Conservation (phyloP, 2,888 invertebrate genomes). For the Meloe dianella region DNA sequence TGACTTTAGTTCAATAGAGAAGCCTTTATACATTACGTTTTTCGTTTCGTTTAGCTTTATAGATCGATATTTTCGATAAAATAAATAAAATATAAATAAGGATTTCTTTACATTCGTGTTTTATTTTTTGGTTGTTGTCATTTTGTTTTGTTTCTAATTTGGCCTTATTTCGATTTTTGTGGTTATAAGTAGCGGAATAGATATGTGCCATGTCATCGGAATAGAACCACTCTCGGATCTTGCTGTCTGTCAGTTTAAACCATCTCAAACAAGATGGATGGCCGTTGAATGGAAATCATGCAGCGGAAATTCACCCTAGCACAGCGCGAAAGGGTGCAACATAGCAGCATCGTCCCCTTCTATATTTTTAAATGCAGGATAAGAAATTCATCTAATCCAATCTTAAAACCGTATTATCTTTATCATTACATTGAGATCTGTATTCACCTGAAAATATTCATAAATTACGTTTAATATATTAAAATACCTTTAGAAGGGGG, state of each 20-base stretch:
- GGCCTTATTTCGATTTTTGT: constrained; percentile 36
- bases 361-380: constrained; percentile 29
- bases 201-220: constrained; percentile 58
- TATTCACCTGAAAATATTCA: constrained; percentile 14
- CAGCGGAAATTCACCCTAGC: constrained; percentile 54
- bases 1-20: constrained; percentile 20
- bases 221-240: constrained; percentile 58
- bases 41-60: not conserved
- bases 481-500: not conserved
- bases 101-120: not conserved
- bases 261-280: constrained; percentile 70
- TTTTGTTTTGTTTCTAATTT: constrained; percentile 22
- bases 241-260: constrained; percentile 61
- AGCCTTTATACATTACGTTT: not conserved
- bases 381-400: constrained; percentile 37
- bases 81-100: not conserved
- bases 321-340: constrained; percentile 46
- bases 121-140: constrained; percentile 11
- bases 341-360: constrained; percentile 21
- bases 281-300: constrained; percentile 70
- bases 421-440: constrained; percentile 5
- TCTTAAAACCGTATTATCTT: constrained; percentile 28
- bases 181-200: constrained; percentile 47
- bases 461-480: not conserved
- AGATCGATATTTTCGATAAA: not conserved